These are phyloP conservation scores for Opisthocomus hoazin DNA, from an alignment of 2,113 vertebrate species.

Conservation along the genomic window DNA sequence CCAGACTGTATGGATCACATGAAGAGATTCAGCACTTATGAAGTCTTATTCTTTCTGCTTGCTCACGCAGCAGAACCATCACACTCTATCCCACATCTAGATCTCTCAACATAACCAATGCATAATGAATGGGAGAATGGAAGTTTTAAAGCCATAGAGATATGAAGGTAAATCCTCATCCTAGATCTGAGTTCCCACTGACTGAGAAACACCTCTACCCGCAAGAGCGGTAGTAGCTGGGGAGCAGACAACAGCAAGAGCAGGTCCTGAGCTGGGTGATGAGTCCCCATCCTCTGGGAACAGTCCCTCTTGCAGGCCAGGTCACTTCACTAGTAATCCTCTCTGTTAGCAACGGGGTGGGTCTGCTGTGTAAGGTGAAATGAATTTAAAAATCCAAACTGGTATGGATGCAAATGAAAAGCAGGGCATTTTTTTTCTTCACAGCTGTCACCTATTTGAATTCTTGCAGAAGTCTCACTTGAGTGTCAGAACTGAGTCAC, in stretches of 20 bases:
- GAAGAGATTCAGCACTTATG: neutral
- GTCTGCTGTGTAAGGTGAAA: neutral
- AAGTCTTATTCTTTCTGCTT: neutral
- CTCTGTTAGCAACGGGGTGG: neutral
- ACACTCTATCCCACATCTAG: neutral
- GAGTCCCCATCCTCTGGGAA: neutral
- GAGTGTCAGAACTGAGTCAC: constrained; percentile 11
- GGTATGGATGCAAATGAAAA: neutral
- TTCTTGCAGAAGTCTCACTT: neutral
- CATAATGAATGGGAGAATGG: neutral
- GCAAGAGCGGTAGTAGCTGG: neutral
- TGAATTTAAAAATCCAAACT: neutral
- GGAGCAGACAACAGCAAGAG: neutral
- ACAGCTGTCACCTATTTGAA: neutral
- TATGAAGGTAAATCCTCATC: neutral
- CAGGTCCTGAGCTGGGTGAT: neutral
- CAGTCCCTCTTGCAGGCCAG: neutral
- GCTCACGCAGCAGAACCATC: neutral
- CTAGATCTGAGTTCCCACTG: neutral
- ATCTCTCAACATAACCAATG: neutral
- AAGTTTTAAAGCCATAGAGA: neutral
- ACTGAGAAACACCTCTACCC: neutral
- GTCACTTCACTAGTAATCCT: neutral
- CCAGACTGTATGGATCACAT: neutral
- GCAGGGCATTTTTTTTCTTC: neutral